Evolutionary conservation across 1,140 invertebrate species (phyloP).

Genomic region (Brachionus koreanus): DNA sequence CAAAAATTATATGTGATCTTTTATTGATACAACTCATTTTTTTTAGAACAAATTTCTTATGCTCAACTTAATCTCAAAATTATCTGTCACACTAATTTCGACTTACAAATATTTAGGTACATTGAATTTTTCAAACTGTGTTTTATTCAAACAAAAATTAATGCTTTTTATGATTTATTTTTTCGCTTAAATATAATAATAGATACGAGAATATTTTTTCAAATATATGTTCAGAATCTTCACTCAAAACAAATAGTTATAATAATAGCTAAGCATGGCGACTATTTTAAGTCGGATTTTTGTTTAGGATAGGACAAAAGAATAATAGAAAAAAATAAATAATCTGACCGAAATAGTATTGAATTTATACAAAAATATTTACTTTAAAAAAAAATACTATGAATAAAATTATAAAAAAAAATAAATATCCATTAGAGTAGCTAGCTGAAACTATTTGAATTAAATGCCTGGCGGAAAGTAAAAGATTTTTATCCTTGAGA

Average conservation of each 20-base stretch:
- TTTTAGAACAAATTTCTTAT: neutral
- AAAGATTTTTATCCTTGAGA: neutral
- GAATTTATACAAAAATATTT: slow-evolving; percentile 1
- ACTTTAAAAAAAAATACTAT: neutral
- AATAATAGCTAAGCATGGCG: neutral
- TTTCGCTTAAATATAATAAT: too few relatives aligned
- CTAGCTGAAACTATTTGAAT: neutral
- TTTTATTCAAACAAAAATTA: neutral
- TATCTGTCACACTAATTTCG: neutral
- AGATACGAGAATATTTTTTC: neutral
- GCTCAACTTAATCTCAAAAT: neutral
- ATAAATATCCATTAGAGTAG: neutral
- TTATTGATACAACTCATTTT: neutral
- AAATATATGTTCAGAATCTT: neutral
- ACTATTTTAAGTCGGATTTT: neutral
- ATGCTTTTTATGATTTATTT: neutral
- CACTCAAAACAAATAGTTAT: neutral
- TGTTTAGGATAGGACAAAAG: neutral
- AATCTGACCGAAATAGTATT: neutral
- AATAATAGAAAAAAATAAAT: neutral
- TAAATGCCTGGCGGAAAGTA: neutral
- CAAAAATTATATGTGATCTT: neutral
- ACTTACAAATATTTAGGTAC: neutral
- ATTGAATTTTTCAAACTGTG: neutral
- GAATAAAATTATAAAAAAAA: neutral